Evolutionary conservation across 2,113 vertebrate species (phyloP), one percentile per base, ranked within the genome.

Genomic region (Gallinago jamesoni): DNA sequence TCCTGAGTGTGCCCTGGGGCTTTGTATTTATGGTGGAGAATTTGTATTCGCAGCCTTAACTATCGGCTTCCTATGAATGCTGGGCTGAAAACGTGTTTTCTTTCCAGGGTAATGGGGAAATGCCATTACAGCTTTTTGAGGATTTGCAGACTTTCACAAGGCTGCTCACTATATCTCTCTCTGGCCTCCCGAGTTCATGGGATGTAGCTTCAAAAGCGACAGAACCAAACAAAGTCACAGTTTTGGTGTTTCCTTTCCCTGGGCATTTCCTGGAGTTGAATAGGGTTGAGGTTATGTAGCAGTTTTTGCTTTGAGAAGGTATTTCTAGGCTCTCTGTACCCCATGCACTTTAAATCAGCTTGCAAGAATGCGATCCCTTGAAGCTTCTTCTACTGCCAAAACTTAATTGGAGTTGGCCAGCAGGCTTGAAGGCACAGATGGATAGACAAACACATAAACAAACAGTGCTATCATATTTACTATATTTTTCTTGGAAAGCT

Each of bases 401-500:
- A 57, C 12, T 55, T 63, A 55, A 70, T 28, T 50, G 30, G 50
- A 94, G 56, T 17, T 90, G 78, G 28, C 43, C 52, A 72, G 28
- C 15, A 75, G 53, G 39, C 24, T 82, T 60, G 63, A 87, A 48
- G 62, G 55, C 35, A 87, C n/a, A 68, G 64, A 88, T 60, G 27
- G 78, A 73, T 27, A 18, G 7, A 64, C 33, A 76, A 60, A 87
- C 33, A 24, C 11, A 75, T 63, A 82, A 90, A 89, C 6, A 30
- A 94, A 52, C 48, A 56, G 18, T 43, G 15, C 33, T 85, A 39
- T 91, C 27, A 8, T 56, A 75, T 80, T 82, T 87, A 55, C n/a
- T 43, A 14, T n/a, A 6, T 85, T 96, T 94, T 93, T 76, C 92
- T 91, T 90, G 82, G 82, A 90, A 96, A 93, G 35, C 33, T 68